These are phyloP conservation scores for Ophioderma brevispina DNA, from an alignment of 35 echinoderm and acorn worm genomes.

Conservation along the genomic window DNA sequence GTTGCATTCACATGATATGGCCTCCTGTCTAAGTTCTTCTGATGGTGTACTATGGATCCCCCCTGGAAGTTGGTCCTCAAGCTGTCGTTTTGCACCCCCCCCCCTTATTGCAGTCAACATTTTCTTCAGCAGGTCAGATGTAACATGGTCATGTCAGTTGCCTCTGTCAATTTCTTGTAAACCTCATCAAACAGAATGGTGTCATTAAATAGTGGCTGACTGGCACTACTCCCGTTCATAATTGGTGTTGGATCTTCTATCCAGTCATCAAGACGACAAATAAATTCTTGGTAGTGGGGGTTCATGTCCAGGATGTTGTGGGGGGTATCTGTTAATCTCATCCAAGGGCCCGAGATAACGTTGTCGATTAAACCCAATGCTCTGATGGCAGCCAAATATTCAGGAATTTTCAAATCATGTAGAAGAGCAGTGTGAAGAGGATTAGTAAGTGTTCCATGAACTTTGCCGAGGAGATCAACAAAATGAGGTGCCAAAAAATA, in stretches of 20 bases:
- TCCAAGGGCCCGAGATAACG: constrained; percentile 15
- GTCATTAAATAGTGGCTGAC: too few relatives aligned
- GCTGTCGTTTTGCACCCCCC: neutral
- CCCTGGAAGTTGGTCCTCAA: constrained; percentile 13
- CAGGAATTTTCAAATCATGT: neutral
- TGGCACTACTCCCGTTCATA: neutral
- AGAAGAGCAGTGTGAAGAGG: neutral
- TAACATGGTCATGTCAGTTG: neutral
- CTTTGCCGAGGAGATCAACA: neutral
- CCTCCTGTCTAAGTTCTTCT: neutral
- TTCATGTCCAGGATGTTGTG: constrained; percentile 18
- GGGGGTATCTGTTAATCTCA: neutral
- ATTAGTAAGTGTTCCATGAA: neutral
- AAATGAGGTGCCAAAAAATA: constrained; percentile 2
- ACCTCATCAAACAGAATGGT: neutral
- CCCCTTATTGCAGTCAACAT: neutral
- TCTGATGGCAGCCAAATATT: neutral
- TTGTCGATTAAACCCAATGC: neutral
- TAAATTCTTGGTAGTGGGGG: neutral
- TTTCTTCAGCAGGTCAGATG: neutral
- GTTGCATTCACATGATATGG: neutral
- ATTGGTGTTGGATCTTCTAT: neutral
- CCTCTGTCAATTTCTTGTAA: neutral
- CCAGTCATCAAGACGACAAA: neutral
- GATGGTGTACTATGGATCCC: neutral